Percentiles rank a stretch among this genome's conserved stretches.
Conservation (phyloP, 2,797 vertebrate genomes). For the Peromyscus melanophrys region DNA sequence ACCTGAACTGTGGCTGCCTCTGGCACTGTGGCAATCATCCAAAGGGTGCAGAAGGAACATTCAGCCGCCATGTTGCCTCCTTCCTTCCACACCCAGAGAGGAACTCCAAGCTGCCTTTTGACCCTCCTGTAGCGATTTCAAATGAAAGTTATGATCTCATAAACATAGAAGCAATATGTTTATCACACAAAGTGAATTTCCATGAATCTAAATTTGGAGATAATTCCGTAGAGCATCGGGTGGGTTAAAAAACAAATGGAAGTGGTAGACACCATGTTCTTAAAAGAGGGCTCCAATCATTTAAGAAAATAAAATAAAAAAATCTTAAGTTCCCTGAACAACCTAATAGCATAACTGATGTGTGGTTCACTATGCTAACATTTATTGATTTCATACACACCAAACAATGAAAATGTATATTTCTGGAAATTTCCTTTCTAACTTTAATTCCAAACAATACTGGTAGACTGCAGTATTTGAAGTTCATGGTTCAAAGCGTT, state of each 20-base stretch:
- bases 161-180: neutral
- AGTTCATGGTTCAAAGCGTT: neutral
- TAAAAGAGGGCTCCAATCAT: neutral
- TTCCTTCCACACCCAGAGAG: neutral
- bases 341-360: constrained; percentile 3
- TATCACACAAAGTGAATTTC: neutral
- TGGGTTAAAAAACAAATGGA: neutral
- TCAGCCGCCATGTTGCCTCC: neutral
- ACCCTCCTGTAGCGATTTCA: neutral
- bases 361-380: neutral
- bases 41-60: neutral
- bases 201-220: neutral
- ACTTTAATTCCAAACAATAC: constrained; percentile 56
- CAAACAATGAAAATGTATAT: neutral
- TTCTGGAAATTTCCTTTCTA: constrained; percentile 46
- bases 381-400: constrained; percentile 4
- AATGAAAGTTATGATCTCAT: neutral
- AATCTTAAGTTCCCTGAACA: neutral
- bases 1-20: neutral
- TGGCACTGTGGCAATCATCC: no score
- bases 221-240: neutral
- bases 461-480: constrained; percentile 34
- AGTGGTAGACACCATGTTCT: neutral
- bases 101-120: neutral
- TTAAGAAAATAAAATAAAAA: neutral